These are phyloP conservation scores for Arge pagana DNA, from an alignment of 2,888 invertebrate species.

Conservation along the genomic window DNA sequence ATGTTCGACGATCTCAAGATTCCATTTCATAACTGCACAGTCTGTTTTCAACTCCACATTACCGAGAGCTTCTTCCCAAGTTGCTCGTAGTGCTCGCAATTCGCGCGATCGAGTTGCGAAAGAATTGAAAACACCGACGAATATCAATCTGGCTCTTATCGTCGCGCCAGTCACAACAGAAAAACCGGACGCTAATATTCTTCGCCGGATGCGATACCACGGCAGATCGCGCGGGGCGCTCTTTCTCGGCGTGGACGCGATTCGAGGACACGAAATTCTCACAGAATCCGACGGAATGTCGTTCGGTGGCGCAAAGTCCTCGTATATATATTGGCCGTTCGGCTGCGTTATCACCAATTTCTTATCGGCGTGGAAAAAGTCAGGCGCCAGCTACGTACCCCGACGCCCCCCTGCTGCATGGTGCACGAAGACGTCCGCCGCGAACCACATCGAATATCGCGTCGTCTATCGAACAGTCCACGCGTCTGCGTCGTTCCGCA, in stretches of 20 bases:
- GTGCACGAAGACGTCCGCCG: no score
- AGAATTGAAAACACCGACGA: no score
- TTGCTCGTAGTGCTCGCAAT: no score
- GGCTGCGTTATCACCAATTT: constrained; percentile 33
- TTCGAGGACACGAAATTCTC: constrained; percentile 24
- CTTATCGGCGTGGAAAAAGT: constrained; percentile 35
- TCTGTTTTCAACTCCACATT: neutral
- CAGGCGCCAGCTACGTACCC: constrained; percentile 25
- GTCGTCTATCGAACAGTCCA: no score
- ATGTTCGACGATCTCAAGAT: constrained; percentile 14
- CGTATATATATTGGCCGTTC: constrained; percentile 46
- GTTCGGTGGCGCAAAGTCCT: constrained; percentile 43
- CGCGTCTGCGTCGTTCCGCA: neutral
- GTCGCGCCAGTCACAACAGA: no score
- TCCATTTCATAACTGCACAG: constrained; percentile 22
- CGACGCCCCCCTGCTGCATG: constrained; percentile 11
- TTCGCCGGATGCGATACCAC: no score
- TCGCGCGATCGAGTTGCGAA: no score
- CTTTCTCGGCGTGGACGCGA: constrained; percentile 28
- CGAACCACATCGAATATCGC: no score
- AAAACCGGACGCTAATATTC: no score
- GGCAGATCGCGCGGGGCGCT: no score
- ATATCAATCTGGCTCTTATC: no score
- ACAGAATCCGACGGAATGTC: constrained; percentile 38
- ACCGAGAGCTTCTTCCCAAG: no score